Conservation (phyloP, 2,797 vertebrate genomes). For the Tapirus indicus region DNA sequence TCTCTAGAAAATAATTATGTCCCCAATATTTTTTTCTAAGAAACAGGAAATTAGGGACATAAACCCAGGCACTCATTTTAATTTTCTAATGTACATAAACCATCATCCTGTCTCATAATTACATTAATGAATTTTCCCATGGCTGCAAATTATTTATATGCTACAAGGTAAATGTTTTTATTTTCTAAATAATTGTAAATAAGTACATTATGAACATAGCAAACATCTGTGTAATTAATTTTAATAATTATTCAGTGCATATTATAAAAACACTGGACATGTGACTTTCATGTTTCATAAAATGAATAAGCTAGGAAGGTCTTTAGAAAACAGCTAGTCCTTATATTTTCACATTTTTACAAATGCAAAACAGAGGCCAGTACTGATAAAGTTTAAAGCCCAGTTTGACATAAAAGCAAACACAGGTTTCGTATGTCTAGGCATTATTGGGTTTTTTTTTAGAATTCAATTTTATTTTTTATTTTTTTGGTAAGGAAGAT, state of each 20-base stretch:
- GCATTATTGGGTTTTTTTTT: background rate
- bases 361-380: background rate
- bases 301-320: background rate
- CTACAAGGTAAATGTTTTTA: background rate
- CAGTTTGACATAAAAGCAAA: background rate
- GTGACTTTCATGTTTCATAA: background rate
- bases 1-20: constrained; percentile 15
- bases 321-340: background rate
- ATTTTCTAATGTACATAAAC: constrained; percentile 23
- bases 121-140: background rate
- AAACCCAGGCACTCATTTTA: constrained; percentile 31
- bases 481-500: too few relatives aligned
- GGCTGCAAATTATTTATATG: background rate
- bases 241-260: constrained; percentile 3
- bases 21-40: background rate
- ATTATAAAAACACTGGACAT: background rate
- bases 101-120: background rate
- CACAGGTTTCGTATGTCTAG: background rate
- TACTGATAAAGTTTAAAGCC: background rate
- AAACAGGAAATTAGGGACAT: background rate
- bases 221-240: background rate
- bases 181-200: constrained; percentile 36
- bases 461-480: too few relatives aligned
- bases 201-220: background rate
- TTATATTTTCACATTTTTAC: background rate